Evolutionary conservation across 2,888 invertebrate genomes (phyloP), one percentile per base, ranked within the genome.

Genomic region (Dolichomitus sp.): DNA sequence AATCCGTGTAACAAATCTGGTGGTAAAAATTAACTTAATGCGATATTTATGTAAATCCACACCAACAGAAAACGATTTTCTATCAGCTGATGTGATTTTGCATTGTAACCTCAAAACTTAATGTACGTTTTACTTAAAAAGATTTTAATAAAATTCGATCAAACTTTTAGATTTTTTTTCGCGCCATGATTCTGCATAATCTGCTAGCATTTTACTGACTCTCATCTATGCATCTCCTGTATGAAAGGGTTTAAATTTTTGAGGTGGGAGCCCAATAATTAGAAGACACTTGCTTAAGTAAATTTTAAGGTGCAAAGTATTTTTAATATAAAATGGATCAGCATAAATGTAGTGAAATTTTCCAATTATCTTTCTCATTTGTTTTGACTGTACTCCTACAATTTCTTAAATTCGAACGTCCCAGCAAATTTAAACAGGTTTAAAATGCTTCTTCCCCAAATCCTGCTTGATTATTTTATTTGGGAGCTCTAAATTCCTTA

Each of bases 401-500:
- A 50, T 14, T 14, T 11, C 14, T 12, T 45, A 14, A 45, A 45
- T n/a, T 45, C 4, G n/a, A 45, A 45, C n/a, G n/a, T 0, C n/a
- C 14, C 5, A 45, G 14, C 12, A 45, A 12, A 45, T 45, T n/a
- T n/a, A n/a, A n/a, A 14, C 14, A 45, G 45, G 45, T 45, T 45
- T 45, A 3, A 45, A 14, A n/a, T 14, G 45, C 14, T 45, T n/a
- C 45, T 45, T 40, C 61, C 12, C n/a, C 69, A 19, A 54, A 54
- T n/a, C n/a, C 27, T 7, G 40, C 17, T 0, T 19, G 30, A 61
- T 68, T 40, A 30, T 42, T 61, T 27, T 33, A 14, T 57, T 42
- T 27, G 9, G 57, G 12, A 40, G 40, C 57, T 61, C 40, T 19
- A 54, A 68, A 73, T 68, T 73, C 19, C 42, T 42, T 4, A n/a